Conservation (phyloP, 2,113 vertebrate species). For the Vimba vimba region DNA sequence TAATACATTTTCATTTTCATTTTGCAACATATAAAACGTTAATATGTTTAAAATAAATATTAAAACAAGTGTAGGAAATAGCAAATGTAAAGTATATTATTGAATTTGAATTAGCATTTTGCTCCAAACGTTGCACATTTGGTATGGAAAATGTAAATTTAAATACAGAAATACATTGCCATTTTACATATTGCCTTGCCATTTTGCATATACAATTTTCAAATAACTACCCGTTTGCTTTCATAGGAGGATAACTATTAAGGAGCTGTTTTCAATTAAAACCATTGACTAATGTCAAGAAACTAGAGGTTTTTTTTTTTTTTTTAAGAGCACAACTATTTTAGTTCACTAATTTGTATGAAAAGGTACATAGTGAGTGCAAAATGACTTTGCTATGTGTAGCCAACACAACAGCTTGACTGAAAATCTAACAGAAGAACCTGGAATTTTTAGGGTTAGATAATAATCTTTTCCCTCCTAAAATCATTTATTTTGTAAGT, state of each 20-base stretch:
- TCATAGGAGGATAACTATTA: constrained; percentile 8
- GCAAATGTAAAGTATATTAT: too few relatives aligned
- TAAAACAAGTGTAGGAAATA: too few relatives aligned
- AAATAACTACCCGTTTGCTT: too few relatives aligned
- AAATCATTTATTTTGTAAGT: constrained; percentile 7
- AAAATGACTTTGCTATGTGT: not conserved
- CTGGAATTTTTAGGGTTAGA: not conserved
- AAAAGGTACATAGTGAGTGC: not conserved
- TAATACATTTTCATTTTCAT: too few relatives aligned
- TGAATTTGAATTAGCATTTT: too few relatives aligned
- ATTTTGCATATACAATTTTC: too few relatives aligned
- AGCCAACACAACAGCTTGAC: not conserved
- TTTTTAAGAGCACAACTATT: not conserved
- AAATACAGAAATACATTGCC: too few relatives aligned
- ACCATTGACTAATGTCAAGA: constrained; percentile 31
- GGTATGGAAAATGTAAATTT: too few relatives aligned
- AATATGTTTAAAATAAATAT: too few relatives aligned
- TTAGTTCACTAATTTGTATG: not conserved
- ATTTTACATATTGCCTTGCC: too few relatives aligned
- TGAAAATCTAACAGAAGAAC: not conserved
- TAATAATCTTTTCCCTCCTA: not conserved
- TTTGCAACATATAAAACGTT: too few relatives aligned
- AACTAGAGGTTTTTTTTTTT: not conserved
- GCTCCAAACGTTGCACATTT: too few relatives aligned
- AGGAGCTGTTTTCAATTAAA: constrained; percentile 32